phyloP scores from a whole-genome alignment of 2,888 invertebrate genomes.

The Synanthedon andrenaeformis region DNA sequence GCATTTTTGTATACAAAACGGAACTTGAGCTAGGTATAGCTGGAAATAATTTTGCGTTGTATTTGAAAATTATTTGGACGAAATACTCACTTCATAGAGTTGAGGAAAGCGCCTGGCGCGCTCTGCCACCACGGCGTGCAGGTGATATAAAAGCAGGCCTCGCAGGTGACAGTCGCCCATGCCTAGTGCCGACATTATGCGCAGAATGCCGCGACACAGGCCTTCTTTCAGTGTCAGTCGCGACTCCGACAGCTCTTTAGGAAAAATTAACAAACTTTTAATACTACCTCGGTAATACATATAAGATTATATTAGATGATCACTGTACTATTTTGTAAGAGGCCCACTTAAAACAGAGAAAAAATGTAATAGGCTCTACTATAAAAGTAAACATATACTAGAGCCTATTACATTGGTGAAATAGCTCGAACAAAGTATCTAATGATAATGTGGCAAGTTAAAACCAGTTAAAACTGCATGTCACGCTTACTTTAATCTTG shows the following conservation, averaged over 20 bases:
- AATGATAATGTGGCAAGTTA: neutral
- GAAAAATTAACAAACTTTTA: neutral
- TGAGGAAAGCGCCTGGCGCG: slow-evolving; percentile 56
- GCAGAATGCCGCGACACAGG: slow-evolving; percentile 72
- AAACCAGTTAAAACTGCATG: too few relatives aligned
- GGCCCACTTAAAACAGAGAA: too few relatives aligned
- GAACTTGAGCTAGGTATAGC: too few relatives aligned
- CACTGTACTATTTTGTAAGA: too few relatives aligned
- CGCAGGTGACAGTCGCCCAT: slow-evolving; percentile 69
- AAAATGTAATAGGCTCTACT: too few relatives aligned
- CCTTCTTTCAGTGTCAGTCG: slow-evolving; percentile 70
- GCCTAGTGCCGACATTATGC: slow-evolving; percentile 66
- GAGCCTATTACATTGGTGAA: too few relatives aligned
- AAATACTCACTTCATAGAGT: slow-evolving; percentile 43
- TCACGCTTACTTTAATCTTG: too few relatives aligned
- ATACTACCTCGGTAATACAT: neutral
- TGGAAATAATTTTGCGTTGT: too few relatives aligned
- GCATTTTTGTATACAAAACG: too few relatives aligned
- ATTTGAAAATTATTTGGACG: too few relatives aligned
- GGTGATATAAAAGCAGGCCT: slow-evolving; percentile 62
- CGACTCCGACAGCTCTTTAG: slow-evolving; percentile 69
- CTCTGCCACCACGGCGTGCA: slow-evolving; percentile 65
- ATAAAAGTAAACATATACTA: too few relatives aligned
- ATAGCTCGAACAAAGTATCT: neutral
- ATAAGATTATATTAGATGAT: neutral